Evolutionary conservation across 2,797 vertebrate genomes (phyloP), one percentile per base, ranked within the genome.

Genomic region (Decapterus maruadsi): DNA sequence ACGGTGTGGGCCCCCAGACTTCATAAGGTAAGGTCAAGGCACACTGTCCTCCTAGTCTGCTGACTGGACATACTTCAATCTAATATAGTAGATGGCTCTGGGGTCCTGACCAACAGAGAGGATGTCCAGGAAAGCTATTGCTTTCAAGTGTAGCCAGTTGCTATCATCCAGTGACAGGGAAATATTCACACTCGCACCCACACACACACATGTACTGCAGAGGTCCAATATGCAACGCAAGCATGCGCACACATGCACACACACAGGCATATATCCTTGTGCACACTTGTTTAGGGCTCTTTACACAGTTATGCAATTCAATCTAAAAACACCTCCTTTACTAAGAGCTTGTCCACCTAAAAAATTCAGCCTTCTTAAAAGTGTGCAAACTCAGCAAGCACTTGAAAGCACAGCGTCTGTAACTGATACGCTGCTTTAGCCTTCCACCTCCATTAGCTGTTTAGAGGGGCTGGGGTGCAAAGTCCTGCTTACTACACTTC

Each of bases 121-220:
- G 75, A 81, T 19, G 73, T 83, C 77, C 83, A 86, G 81, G 79
- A 87, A 75, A 80, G 80, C 83, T 85, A 78, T 70, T 66, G 85
- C 91, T 93, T 92, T 93, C 81, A 93, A 91, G 85, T 90, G 67
- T 60, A 79, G 89, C 88, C 89, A 92, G 69, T 36, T 68, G 79
- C 73, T 59, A 77, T 88, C 82, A 80, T 77, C 84, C 73, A 84
- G 70, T 86, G 84, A 89, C 87, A 91, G 83, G 69, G 65, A 90
- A 76, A 75, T 83, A 81, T 89, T 87, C 78, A 86, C 81, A 74
- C 80, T 70, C 43, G 0, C 83, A 67, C 63, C 12, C 81, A 64
- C 80, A 59, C 50, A 54, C 68, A 59, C 50, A 54, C 26, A 64
- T 34, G 40, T 19, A 67, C 45, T 51, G 46, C 48, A 67, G 31